Evolutionary conservation across 2,888 invertebrate genomes (phyloP), one percentile per base, ranked within the genome.

Genomic region (Netelia virgata): DNA sequence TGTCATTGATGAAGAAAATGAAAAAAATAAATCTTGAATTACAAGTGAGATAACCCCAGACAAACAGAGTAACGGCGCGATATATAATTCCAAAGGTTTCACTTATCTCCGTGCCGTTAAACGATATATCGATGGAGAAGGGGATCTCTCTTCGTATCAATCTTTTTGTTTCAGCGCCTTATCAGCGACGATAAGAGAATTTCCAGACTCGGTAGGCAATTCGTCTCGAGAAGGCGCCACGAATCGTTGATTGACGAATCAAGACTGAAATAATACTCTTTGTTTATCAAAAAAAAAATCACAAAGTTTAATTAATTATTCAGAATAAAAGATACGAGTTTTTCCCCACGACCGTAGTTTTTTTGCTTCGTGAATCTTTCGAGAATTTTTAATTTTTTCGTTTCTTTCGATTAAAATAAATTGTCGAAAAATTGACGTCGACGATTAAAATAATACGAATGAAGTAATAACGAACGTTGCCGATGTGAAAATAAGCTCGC

Each of bases 111-210:
- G 14, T 36, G 36, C 36, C 61, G n/a, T 36, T 50, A n/a, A 8
- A 20, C 20, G 23, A 47, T 28, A 8, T 36, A 36, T 36, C 28
- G 16, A 5, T 36, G 76, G 23, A 50, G 61, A 47, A 20, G 16
- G 64, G 69, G 16, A 36, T 36, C 36, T 36, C 6, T 36, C 36
- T 36, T 36, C 47, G 43, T n/a, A 47, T 16, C n/a, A 47, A 74
- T 59, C 69, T 16, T 50, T 16, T 28, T 2, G 55, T 59, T 69
- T 76, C 28, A 41, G 50, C 41, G 47, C 53, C 43, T 84, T 80
- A 80, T 84, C 83, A 76, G 41, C 47, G 5, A 0, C 47, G 79
- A 80, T 72, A 59, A n/a, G 64, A 43, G n/a, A 66, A 55, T 69
- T 69, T 18, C 10, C 50, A 47, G 36, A 18, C 66, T 64, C 47